phyloP scores from a whole-genome alignment of 2,113 vertebrate species.

The Prunella himalayana region DNA sequence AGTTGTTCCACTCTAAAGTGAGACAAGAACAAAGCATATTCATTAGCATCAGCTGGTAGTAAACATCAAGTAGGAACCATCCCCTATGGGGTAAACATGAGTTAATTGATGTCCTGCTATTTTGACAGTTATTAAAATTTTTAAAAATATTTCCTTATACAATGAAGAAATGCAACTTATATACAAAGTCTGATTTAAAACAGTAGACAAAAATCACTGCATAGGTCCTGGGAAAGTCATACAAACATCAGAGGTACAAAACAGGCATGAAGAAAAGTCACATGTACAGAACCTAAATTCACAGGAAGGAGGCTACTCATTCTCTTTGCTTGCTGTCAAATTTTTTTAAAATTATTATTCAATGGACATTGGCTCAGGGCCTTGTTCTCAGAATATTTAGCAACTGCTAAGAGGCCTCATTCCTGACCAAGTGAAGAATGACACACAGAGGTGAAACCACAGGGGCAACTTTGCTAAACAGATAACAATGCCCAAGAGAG shows the following conservation, averaged over 20 bases:
- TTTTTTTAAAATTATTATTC: not conserved
- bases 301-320: not conserved
- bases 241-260: not conserved
- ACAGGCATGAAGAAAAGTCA: not conserved
- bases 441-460: not conserved
- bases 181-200: not conserved
- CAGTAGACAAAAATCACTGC: not conserved
- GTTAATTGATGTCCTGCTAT: not conserved
- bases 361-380: not conserved
- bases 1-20: not conserved
- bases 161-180: not conserved
- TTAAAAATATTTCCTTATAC: not conserved
- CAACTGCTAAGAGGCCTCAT: not conserved
- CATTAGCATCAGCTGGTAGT: not conserved
- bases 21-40: not conserved
- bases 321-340: not conserved
- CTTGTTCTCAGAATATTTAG: not conserved
- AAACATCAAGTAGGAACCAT: not conserved
- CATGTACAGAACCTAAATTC: accelerated
- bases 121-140: not conserved
- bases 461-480: not conserved
- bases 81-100: not conserved
- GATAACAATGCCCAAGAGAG: not conserved
- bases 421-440: not conserved
- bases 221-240: accelerated